Percentiles rank a stretch among this genome's conserved stretches.
Evolutionary conservation across 2,888 invertebrate genomes (phyloP).

Genomic region (Troides helena): DNA sequence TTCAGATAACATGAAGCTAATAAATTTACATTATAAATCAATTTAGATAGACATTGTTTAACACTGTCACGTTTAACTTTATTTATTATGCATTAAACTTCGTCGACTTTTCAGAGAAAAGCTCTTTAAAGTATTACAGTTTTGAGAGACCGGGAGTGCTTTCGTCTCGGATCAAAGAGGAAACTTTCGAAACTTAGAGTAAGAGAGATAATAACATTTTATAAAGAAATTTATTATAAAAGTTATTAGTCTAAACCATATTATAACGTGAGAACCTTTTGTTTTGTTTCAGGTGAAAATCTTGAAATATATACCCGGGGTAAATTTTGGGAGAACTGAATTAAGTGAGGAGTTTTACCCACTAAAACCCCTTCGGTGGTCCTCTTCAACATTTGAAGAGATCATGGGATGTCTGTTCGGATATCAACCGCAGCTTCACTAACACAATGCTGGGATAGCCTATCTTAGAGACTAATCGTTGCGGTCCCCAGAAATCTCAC

Average conservation of each 20-base stretch:
- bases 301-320: too few species aligned
- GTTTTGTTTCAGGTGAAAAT: too few species aligned
- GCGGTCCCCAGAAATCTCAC: too few species aligned
- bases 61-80: slow-evolving; percentile 9
- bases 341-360: too few species aligned
- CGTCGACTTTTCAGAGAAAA: slow-evolving; percentile 13
- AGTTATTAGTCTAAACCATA: background rate
- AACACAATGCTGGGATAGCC: too few species aligned
- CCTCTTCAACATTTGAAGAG: too few species aligned
- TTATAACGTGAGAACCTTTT: too few species aligned
- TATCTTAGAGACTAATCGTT: too few species aligned
- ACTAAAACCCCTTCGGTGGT: too few species aligned
- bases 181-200: slow-evolving; percentile 19
- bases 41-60: background rate
- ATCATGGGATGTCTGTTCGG: too few species aligned
- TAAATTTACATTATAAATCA: background rate
- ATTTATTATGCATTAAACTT: slow-evolving; percentile 23
- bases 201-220: slow-evolving; percentile 17
- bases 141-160: slow-evolving; percentile 8
- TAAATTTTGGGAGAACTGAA: too few species aligned
- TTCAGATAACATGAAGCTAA: background rate
- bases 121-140: slow-evolving; percentile 9
- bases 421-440: too few species aligned
- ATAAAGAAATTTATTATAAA: background rate
- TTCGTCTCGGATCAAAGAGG: slow-evolving; percentile 15